These are phyloP conservation scores for Stratiolaelaps scimitus DNA, from an alignment of 1,140 invertebrate species.

Conservation along the genomic window DNA sequence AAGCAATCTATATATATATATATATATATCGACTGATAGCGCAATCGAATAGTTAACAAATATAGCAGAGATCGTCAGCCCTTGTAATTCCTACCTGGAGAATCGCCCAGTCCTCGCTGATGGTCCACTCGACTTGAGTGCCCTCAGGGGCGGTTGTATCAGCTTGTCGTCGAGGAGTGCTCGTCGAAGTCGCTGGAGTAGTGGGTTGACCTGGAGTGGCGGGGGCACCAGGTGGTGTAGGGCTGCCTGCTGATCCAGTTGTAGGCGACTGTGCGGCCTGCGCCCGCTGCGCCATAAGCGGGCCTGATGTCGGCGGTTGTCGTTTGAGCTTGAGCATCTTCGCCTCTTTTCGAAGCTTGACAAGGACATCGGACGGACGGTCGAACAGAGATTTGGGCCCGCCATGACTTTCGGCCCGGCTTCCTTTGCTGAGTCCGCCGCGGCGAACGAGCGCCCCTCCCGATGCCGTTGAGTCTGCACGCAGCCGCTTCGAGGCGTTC, in stretches of 20 bases:
- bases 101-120: conserved; percentile 75
- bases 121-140: conserved; percentile 57
- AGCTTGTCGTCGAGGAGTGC: conserved; percentile 32
- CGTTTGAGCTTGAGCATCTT: conserved; percentile 55
- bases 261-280: conserved; percentile 31
- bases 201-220: conserved; percentile 37
- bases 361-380: conserved; percentile 58
- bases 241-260: conserved; percentile 41
- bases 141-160: conserved; percentile 32
- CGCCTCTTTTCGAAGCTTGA: conserved; percentile 61
- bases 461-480: conserved; percentile 48
- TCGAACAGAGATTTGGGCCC: conserved; percentile 76
- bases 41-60: background rate
- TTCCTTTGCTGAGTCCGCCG: conserved; percentile 37
- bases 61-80: conserved; percentile 24
- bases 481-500: conserved; percentile 55
- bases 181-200: conserved; percentile 22
- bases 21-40: too few species aligned
- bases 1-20: background rate
- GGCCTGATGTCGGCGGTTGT: background rate
- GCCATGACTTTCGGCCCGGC: conserved; percentile 58
- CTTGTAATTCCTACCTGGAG: conserved; percentile 46
- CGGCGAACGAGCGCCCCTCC: conserved; percentile 27
- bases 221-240: conserved; percentile 48
- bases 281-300: conserved; percentile 42